These are phyloP conservation scores for Rhinoraja longicauda DNA, from an alignment of 2,797 vertebrate species.

Conservation along the genomic window DNA sequence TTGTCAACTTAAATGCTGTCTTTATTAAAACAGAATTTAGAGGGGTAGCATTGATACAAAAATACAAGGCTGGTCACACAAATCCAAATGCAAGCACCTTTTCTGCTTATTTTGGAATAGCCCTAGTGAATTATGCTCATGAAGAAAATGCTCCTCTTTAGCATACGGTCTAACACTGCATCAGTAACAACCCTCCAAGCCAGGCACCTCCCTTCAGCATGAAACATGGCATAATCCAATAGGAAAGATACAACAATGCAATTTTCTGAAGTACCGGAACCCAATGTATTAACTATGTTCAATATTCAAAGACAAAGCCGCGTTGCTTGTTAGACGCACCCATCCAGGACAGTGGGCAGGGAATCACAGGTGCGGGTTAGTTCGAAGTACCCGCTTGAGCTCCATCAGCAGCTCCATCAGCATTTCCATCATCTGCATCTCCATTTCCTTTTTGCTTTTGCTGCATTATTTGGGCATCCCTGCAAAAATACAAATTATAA, in stretches of 20 bases:
- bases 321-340: background rate
- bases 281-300: conserved; percentile 35
- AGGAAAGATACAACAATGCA: conserved; percentile 46
- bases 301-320: conserved; percentile 42
- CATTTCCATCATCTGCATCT: conserved; percentile 55
- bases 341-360: conserved; percentile 16
- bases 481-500: conserved; percentile 49
- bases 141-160: conserved; percentile 35
- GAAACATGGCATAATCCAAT: conserved; percentile 46
- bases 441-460: conserved; percentile 78
- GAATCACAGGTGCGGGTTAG: background rate
- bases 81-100: conserved; percentile 42
- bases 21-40: conserved; percentile 56
- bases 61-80: conserved; percentile 55
- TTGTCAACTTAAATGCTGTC: conserved; percentile 57
- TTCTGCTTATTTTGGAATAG: conserved; percentile 45
- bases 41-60: conserved; percentile 55
- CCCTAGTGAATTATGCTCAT: conserved; percentile 49
- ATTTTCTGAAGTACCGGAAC: conserved; percentile 37
- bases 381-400: accelerated
- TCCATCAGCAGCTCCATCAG: too few species aligned
- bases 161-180: conserved; percentile 39
- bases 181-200: conserved; percentile 48
- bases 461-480: conserved; percentile 94
- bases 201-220: conserved; percentile 47